Percentiles rank a stretch among this genome's conserved stretches.
Conservation (phyloP, 1,140 invertebrate genomes). For the Temnothorax curvispinosus region DNA sequence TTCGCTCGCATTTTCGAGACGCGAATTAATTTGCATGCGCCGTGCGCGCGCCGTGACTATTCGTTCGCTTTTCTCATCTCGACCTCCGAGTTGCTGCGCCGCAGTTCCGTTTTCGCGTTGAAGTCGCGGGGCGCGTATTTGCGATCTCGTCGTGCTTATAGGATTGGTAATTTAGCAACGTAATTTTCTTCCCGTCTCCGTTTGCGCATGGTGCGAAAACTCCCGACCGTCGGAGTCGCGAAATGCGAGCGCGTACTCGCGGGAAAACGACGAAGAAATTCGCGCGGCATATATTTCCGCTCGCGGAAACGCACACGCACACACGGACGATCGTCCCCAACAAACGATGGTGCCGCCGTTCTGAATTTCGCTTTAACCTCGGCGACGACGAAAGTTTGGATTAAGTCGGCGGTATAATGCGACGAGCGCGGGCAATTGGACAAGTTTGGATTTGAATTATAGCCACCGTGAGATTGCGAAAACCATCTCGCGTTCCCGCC, state of each 20-base stretch:
- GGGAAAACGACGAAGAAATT: constrained; percentile 20
- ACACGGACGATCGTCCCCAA: neutral
- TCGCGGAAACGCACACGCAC: neutral
- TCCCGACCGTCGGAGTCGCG: neutral
- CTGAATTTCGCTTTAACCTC: constrained; percentile 50
- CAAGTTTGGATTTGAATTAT: constrained; percentile 81
- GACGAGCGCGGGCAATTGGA: constrained; percentile 80
- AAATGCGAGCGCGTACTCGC: neutral
- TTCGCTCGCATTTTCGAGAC: constrained; percentile 27
- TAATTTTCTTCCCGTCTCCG: constrained; percentile 34
- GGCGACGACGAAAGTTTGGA: constrained; percentile 76
- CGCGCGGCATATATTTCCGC: constrained; percentile 9
- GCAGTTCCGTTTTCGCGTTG: constrained; percentile 11
- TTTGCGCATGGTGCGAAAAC: neutral
- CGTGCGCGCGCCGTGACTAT: neutral
- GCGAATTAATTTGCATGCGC: constrained; percentile 52
- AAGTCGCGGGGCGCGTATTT: neutral
- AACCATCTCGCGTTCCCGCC: neutral
- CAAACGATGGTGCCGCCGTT: constrained; percentile 7
- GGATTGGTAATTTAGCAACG: constrained; percentile 51
- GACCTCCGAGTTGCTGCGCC: constrained; percentile 9
- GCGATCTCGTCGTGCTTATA: constrained; percentile 33
- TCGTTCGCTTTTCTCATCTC: constrained; percentile 43
- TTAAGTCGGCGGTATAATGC: constrained; percentile 81
- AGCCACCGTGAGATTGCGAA: constrained; percentile 69